These are phyloP conservation scores for Oenanthe melanoleuca DNA, from an alignment of 2,113 vertebrate genomes.

Conservation along the genomic window DNA sequence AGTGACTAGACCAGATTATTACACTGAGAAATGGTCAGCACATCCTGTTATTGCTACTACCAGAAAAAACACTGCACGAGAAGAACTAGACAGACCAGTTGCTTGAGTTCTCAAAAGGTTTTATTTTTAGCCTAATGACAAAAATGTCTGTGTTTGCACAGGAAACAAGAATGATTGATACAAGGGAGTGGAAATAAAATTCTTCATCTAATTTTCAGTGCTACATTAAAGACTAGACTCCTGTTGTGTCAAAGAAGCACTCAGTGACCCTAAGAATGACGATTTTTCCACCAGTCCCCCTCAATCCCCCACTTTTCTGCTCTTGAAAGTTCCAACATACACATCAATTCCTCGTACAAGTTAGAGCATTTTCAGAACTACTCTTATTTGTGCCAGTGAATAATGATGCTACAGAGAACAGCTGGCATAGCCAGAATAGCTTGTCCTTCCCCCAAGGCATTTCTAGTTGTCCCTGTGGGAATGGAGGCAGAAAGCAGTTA, in stretches of 20 bases:
- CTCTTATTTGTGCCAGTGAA: background rate
- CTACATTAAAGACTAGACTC: background rate
- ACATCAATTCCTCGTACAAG: background rate
- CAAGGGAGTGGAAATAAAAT: conserved; percentile 41
- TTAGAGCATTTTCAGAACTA: background rate
- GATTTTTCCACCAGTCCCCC: background rate
- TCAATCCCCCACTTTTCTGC: background rate
- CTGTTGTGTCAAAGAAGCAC: background rate
- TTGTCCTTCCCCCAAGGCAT: background rate
- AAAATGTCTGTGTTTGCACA: conserved; percentile 76
- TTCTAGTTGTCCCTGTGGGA: conserved; percentile 18
- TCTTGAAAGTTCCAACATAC: background rate
- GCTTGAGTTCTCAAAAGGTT: conserved; percentile 46
- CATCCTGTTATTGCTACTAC: conserved; percentile 42
- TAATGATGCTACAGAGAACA: background rate
- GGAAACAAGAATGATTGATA: conserved; percentile 68
- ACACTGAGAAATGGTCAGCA: conserved; percentile 31
- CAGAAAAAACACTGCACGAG: conserved; percentile 44
- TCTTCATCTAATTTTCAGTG: conserved; percentile 26
- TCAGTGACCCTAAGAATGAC: background rate
- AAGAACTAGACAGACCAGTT: conserved; percentile 59
- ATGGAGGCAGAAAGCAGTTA: conserved; percentile 1
- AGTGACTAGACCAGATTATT: conserved; percentile 14
- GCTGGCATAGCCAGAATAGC: background rate
- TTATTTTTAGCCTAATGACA: conserved; percentile 76